Conservation (phyloP, 30 jellyfish, hydroid and myxozoan species). For the Hydra vulgaris region DNA sequence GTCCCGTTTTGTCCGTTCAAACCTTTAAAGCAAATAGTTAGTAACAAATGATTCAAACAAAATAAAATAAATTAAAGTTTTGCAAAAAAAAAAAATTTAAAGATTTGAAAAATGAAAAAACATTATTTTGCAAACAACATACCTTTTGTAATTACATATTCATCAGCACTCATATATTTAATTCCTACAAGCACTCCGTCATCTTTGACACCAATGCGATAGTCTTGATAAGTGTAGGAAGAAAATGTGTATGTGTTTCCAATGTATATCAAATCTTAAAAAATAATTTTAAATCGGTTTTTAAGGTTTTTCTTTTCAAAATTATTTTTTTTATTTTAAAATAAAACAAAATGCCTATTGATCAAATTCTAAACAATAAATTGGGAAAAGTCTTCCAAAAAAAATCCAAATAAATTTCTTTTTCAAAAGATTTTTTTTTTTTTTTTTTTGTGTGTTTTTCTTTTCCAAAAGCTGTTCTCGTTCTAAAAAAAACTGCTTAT, state of each 20-base stretch:
- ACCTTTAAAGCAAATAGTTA: neutral
- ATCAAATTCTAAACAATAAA: too few species aligned
- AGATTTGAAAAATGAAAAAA: neutral
- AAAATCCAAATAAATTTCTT: too few species aligned
- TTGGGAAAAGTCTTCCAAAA: too few species aligned
- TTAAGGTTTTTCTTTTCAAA: too few species aligned
- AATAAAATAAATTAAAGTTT: too few species aligned
- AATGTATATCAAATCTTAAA: neutral
- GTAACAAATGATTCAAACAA: neutral
- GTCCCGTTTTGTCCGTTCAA: neutral
- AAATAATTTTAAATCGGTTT: neutral
- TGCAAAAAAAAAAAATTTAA: too few species aligned
- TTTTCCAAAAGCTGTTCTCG: too few species aligned
- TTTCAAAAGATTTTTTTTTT: too few species aligned
- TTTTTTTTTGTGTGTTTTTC: too few species aligned
- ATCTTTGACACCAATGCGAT: neutral
- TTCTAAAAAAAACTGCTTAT: too few species aligned
- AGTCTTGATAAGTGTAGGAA: neutral
- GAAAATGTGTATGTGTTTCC: neutral
- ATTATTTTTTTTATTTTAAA: too few species aligned
- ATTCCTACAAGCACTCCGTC: neutral
- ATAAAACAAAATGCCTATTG: too few species aligned
- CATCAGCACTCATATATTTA: neutral
- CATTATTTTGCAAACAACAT: neutral
- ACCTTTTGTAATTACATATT: neutral